Percentiles rank a stretch among this genome's conserved stretches.
phyloP scores from a whole-genome alignment of 1,140 invertebrate genomes.

The Diploscapter pachys region DNA sequence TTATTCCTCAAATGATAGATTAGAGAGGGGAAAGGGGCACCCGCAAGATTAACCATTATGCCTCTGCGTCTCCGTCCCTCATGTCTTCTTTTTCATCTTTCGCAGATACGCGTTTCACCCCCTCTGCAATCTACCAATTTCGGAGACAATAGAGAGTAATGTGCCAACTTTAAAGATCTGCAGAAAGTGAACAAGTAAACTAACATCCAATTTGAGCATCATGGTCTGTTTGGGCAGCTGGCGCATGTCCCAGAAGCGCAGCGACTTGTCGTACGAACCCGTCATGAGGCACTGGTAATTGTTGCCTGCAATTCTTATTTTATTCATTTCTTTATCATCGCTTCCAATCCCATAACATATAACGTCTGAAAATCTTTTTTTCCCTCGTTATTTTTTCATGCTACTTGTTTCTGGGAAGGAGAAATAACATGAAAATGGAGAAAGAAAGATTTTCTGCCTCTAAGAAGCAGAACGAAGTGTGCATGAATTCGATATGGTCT shows the following conservation, averaged over 20 bases:
- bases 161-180: not conserved
- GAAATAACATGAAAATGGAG: no score
- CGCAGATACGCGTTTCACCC: no score
- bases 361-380: no score
- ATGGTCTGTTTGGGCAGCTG: slow-evolving; percentile 69
- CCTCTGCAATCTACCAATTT: not conserved
- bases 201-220: slow-evolving; percentile 17
- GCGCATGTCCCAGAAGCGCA: slow-evolving; percentile 96
- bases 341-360: not conserved
- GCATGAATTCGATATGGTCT: not conserved
- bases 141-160: not conserved
- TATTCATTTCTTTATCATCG: not conserved
- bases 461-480: no score
- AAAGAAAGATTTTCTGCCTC: no score
- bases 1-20: no score
- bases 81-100: not conserved
- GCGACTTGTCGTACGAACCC: slow-evolving; percentile 96
- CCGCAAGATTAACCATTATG: no score
- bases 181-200: not conserved
- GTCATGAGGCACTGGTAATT: slow-evolving; percentile 97
- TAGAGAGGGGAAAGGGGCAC: no score
- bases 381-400: no score
- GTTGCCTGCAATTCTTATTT: slow-evolving; percentile 58
- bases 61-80: no score
- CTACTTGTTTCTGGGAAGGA: no score